These are phyloP conservation scores for Microtus montanus DNA, from an alignment of 2,113 vertebrate species.

Conservation along the genomic window DNA sequence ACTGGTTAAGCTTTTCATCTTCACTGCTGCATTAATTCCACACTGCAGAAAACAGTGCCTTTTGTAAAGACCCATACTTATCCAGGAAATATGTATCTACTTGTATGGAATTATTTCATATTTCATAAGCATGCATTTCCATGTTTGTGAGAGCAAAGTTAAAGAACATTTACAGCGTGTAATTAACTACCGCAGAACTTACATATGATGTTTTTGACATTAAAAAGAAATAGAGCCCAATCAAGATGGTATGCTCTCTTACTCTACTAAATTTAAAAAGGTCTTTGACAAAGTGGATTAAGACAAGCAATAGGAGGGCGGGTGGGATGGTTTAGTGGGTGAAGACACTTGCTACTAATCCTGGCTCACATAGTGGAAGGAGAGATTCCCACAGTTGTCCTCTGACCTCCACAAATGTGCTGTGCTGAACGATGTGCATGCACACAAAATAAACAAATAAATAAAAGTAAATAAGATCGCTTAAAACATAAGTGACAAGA, in stretches of 20 bases:
- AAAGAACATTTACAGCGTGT: constrained; percentile 31
- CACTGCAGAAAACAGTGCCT: constrained; percentile 8
- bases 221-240: constrained; percentile 22
- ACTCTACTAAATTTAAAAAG: neutral
- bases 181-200: constrained; percentile 17
- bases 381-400: neutral
- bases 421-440: neutral
- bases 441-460: neutral
- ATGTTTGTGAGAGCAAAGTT: constrained; percentile 19
- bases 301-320: neutral
- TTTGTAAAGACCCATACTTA: constrained; percentile 36
- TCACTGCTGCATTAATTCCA: constrained; percentile 16
- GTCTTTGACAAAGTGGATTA: constrained; percentile 4
- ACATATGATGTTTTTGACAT: neutral
- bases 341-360: neutral
- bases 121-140: constrained; percentile 36
- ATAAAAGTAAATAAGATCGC: neutral
- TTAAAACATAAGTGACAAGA: neutral
- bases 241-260: constrained; percentile 9
- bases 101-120: constrained; percentile 33
- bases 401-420: neutral
- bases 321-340: too few relatives aligned
- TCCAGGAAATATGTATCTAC: neutral
- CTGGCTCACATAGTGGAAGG: neutral
- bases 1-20: neutral